Percentiles rank a stretch among this genome's conserved stretches.
Evolutionary conservation across 2,797 vertebrate species (phyloP).

Genomic region (Ibycter americanus): DNA sequence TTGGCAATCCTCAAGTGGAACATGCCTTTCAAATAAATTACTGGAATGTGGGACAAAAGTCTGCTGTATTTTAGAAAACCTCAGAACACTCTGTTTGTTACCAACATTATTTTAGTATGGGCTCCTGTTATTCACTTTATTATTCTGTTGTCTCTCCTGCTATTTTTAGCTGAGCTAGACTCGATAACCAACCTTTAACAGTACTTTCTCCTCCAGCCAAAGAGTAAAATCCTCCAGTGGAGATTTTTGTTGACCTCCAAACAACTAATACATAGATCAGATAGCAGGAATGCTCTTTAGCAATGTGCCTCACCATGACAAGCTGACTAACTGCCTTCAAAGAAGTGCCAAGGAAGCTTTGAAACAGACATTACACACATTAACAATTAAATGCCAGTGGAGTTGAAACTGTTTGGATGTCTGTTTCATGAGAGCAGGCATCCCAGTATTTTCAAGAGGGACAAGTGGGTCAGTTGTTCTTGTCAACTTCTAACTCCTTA

Average conservation of each 20-base stretch:
- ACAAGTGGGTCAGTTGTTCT: slow-evolving; percentile 40
- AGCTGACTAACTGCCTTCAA: background rate
- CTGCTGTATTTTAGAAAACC: slow-evolving; percentile 51
- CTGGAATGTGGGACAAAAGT: slow-evolving; percentile 51
- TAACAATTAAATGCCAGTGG: background rate
- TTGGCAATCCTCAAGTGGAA: slow-evolving; percentile 54
- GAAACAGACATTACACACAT: background rate
- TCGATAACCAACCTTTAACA: background rate
- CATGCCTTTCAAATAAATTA: slow-evolving; percentile 56
- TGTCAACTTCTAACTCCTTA: slow-evolving; percentile 16
- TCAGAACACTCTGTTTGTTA: slow-evolving; percentile 53
- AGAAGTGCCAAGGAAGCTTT: slow-evolving; percentile 9
- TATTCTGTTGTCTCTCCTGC: slow-evolving; percentile 1
- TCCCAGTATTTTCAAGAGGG: background rate
- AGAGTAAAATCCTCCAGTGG: background rate
- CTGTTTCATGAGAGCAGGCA: background rate
- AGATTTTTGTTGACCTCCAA: slow-evolving; percentile 40
- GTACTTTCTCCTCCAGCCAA: slow-evolving; percentile 26
- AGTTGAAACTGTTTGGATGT: slow-evolving; percentile 1
- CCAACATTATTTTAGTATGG: background rate
- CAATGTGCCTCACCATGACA: background rate
- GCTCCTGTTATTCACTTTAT: slow-evolving; percentile 39
- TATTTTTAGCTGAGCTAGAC: slow-evolving; percentile 53
- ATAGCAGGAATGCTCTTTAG: background rate
- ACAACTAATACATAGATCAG: slow-evolving; percentile 5